Evolutionary conservation across 2,113 vertebrate species (phyloP), one percentile per base, ranked within the genome.

Genomic region (Loxodonta africana): DNA sequence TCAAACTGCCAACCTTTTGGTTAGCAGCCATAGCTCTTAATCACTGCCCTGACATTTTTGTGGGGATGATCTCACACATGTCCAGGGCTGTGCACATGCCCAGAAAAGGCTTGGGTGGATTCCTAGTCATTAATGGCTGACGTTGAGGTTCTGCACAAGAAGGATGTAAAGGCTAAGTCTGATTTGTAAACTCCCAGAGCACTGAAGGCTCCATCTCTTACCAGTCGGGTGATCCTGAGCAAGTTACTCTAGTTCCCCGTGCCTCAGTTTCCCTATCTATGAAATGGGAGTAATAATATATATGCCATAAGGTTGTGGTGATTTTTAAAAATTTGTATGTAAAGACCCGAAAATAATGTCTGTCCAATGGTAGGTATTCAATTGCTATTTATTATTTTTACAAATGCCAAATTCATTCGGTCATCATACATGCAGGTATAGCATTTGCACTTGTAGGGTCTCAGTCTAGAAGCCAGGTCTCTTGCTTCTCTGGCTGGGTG

Each of bases 291-390:
- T 81, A 80, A 44, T 46, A 85, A 81, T 15, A 78, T 69, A 69
- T n/a, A 51, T 78, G 41, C 14, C 89, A 30, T 81, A 65, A 90
- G 37, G 37, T 33, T 25, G 44, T 8, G 1, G 11, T 57, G 74
- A 90, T 30, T 94, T 94, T 90, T 46, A 8, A 53, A 95, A 95
- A 80, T 90, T 74, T 80, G 62, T 80, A 71, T 17, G 48, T 67
- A 73, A 65, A 84, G 51, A 84, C 11, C 18, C 53, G 67, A 33
- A 94, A 83, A 48, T 6, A 67, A 62, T 33, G 41, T 90, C 51
- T 90, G 44, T 48, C 48, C 46, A 41, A 8, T 82, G 9, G 25
- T 48, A 51, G 41, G 14, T 33, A 83, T 77, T 91, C 9, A 41
- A 17, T 6, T 44, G 33, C 48, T n/a, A 4, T 53, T 88, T 85